phyloP scores from a whole-genome alignment of 2,888 invertebrate genomes.

The Andrena trimmerana region DNA sequence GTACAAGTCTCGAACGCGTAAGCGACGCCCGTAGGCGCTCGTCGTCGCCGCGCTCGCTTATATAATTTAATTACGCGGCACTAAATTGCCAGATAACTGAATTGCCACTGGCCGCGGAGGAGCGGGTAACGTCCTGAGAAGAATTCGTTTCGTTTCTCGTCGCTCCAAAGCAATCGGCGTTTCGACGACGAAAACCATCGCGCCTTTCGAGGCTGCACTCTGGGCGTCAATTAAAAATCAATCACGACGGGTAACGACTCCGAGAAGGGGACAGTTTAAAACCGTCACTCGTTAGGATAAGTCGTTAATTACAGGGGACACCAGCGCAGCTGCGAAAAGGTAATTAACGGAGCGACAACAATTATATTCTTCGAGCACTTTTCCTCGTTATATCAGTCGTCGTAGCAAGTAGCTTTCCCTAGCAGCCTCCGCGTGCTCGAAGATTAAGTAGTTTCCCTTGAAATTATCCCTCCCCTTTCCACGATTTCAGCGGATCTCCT shows the following conservation, averaged over 20 bases:
- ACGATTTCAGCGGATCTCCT: background rate
- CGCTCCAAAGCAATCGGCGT: background rate
- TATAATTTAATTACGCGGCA: constrained; percentile 65
- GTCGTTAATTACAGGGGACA: background rate
- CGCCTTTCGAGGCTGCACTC: background rate
- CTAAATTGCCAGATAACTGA: constrained; percentile 66
- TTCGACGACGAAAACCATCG: background rate
- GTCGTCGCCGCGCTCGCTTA: constrained; percentile 36
- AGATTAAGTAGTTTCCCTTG: constrained; percentile 22
- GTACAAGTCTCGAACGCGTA: constrained; percentile 22
- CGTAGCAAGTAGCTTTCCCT: background rate
- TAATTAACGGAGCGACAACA: background rate
- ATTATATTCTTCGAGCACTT: background rate
- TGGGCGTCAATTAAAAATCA: background rate
- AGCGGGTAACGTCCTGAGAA: constrained; percentile 48
- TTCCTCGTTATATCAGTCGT: background rate
- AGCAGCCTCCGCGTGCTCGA: background rate
- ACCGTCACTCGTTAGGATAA: background rate
- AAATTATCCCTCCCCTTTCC: constrained; percentile 26
- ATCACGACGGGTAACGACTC: background rate
- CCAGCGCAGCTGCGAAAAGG: background rate
- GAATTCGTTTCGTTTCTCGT: constrained; percentile 10
- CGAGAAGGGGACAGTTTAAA: background rate
- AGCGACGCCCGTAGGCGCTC: constrained; percentile 43
- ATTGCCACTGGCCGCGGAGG: constrained; percentile 59